phyloP scores from a whole-genome alignment of 2,113 vertebrate genomes.

The Isurus oxyrinchus region DNA sequence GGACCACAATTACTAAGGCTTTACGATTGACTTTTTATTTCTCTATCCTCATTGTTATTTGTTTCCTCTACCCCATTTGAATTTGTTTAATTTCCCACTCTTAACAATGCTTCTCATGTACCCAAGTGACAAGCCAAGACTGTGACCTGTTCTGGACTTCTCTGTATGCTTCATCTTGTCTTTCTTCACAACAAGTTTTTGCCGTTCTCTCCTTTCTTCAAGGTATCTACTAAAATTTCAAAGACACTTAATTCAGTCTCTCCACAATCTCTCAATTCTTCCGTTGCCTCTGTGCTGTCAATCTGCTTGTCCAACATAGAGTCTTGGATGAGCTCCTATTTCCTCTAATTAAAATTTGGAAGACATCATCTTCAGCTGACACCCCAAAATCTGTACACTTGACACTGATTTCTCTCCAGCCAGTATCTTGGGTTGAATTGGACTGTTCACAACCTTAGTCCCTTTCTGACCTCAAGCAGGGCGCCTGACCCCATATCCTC shows the following conservation, averaged over 20 bases:
- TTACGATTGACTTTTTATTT: too few species aligned
- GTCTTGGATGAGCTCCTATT: not conserved
- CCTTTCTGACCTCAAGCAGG: not conserved
- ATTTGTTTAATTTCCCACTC: not conserved
- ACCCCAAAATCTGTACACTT: not conserved
- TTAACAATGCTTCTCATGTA: not conserved
- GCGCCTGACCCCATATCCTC: not conserved
- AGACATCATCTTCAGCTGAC: not conserved
- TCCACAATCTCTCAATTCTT: not conserved
- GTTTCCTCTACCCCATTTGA: not conserved
- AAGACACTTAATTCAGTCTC: not conserved
- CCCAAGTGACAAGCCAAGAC: not conserved
- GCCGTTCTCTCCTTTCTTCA: not conserved
- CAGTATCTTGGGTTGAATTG: not conserved
- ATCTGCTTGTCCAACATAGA: not conserved
- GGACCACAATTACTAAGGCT: not conserved
- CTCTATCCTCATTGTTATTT: not conserved
- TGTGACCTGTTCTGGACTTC: not conserved
- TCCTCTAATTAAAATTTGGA: not conserved
- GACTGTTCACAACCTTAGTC: not conserved
- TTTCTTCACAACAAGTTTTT: not conserved
- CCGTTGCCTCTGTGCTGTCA: not conserved
- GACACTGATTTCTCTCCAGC: not conserved
- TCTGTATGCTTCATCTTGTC: not conserved
- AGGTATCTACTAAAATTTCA: not conserved